These are phyloP conservation scores for Choristoneura fumiferana DNA, from an alignment of 1,140 invertebrate genomes.

Conservation along the genomic window DNA sequence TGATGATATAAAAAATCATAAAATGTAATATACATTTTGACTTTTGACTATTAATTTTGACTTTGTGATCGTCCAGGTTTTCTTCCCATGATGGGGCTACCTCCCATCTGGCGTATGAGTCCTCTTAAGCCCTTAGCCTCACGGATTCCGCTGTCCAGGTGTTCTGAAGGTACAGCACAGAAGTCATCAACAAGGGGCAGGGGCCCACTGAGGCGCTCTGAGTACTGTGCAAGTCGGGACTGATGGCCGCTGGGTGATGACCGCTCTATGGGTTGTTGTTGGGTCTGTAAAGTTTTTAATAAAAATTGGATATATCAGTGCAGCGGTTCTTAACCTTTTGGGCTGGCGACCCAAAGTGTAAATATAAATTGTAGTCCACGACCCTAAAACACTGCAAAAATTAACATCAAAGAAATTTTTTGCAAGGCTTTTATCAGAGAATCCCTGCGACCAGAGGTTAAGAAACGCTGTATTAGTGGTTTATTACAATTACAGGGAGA, in stretches of 20 bases:
- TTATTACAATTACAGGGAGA: too few species aligned
- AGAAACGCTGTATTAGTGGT: too few species aligned
- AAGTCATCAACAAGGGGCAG: slow-evolving; percentile 94
- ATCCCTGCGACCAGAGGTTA: too few species aligned
- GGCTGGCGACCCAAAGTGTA: too few species aligned
- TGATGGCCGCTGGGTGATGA: slow-evolving; percentile 69
- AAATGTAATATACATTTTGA: too few species aligned
- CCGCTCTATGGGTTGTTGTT: slow-evolving; percentile 51
- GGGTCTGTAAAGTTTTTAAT: slow-evolving; percentile 38
- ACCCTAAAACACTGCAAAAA: too few species aligned
- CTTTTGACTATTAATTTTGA: slow-evolving; percentile 69
- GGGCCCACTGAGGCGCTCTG: slow-evolving; percentile 78
- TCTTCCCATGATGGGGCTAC: slow-evolving; percentile 87
- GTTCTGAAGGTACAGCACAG: slow-evolving; percentile 92
- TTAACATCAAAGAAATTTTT: too few species aligned
- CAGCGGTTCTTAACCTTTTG: too few species aligned
- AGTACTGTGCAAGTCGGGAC: slow-evolving; percentile 79
- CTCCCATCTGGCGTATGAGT: slow-evolving; percentile 89
- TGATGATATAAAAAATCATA: too few species aligned
- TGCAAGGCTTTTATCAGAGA: too few species aligned
- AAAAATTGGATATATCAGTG: too few species aligned
- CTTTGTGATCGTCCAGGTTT: slow-evolving; percentile 79
- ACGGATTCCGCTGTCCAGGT: slow-evolving; percentile 74
- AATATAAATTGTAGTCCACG: too few species aligned
- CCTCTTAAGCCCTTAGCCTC: slow-evolving; percentile 86